Evolutionary conservation across 2,113 vertebrate species (phyloP).

Genomic region (Sorex araneus): DNA sequence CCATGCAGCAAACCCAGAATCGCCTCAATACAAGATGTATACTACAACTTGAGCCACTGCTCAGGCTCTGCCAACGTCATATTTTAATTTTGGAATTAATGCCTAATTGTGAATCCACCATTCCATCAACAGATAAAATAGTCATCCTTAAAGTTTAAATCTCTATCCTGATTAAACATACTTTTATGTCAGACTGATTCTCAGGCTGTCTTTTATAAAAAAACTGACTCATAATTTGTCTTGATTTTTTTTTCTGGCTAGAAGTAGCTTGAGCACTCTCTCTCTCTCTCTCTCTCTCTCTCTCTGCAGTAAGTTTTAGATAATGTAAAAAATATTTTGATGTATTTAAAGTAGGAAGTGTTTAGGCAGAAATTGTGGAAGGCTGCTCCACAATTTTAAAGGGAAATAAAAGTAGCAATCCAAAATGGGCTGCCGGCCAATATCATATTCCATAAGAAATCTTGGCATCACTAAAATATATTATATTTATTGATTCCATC

Average conservation of each 20-base stretch:
- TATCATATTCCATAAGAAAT: conserved; percentile 78
- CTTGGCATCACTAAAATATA: conserved; percentile 69
- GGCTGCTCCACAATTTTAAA: conserved; percentile 71
- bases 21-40: too few species aligned
- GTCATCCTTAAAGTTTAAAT: conserved; percentile 5
- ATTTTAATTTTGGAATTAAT: conserved; percentile 48
- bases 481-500: conserved; percentile 75
- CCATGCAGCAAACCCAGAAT: too few species aligned
- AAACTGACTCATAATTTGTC: conserved; percentile 43
- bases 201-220: neutral
- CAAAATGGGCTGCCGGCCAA: conserved; percentile 67
- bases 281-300: neutral
- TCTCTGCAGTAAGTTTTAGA: conserved; percentile 24
- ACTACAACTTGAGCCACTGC: too few species aligned
- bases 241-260: conserved; percentile 62
- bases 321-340: conserved; percentile 52
- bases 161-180: neutral
- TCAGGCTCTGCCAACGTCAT: neutral
- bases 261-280: neutral
- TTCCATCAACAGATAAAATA: conserved; percentile 32
- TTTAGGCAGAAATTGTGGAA: conserved; percentile 55
- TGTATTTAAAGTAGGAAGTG: conserved; percentile 16
- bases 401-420: conserved; percentile 65
- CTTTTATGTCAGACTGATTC: conserved; percentile 31
- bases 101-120: neutral